Percentiles rank a stretch among this genome's conserved stretches.
These are phyloP conservation scores for Pseudopipra pipra DNA, from an alignment of 2,113 vertebrate species.

Conservation along the genomic window DNA sequence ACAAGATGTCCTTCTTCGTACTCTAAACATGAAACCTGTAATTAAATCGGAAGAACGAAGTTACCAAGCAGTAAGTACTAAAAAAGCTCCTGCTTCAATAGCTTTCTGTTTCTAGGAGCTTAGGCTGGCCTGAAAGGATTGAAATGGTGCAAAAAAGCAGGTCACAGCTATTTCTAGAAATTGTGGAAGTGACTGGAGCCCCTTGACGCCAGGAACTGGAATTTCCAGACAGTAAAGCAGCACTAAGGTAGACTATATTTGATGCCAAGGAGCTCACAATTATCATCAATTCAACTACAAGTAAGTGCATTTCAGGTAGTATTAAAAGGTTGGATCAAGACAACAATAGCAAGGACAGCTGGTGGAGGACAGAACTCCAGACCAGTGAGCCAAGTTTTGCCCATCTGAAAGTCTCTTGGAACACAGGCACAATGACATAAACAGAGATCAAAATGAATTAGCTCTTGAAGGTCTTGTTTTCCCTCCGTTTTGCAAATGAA, in stretches of 20 bases:
- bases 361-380: background rate
- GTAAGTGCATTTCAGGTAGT: conserved; percentile 1
- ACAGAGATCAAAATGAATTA: background rate
- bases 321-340: background rate
- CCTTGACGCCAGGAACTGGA: conserved; percentile 48
- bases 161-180: conserved; percentile 65
- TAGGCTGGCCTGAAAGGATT: background rate
- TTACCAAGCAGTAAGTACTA: background rate
- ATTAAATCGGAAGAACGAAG: conserved; percentile 25
- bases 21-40: conserved; percentile 56
- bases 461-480: background rate
- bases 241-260: background rate
- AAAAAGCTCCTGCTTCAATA: conserved; percentile 44
- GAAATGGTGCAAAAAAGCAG: conserved; percentile 37
- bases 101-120: conserved; percentile 32
- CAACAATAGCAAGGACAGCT: background rate
- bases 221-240: conserved; percentile 35
- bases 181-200: conserved; percentile 32
- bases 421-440: background rate
- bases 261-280: background rate
- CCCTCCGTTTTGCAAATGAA: background rate
- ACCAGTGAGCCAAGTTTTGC: background rate
- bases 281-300: conserved; percentile 7
- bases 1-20: conserved; percentile 35
- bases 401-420: background rate